Percentiles rank a stretch among this genome's conserved stretches.
phyloP scores from a whole-genome alignment of 2,113 vertebrate genomes.

The Melanocharis versteri region DNA sequence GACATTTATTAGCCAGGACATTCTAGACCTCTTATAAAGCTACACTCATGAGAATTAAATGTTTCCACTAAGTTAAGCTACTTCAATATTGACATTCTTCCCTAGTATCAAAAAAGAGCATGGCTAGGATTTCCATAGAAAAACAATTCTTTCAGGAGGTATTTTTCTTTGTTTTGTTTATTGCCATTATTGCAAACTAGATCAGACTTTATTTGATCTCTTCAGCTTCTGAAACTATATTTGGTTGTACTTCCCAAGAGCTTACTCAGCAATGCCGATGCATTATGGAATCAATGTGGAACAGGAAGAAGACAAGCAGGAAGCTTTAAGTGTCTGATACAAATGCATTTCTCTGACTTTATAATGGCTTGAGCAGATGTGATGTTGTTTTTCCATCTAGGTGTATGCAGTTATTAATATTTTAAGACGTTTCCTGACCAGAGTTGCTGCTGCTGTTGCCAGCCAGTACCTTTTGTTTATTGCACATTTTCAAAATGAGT shows the following conservation, averaged over 20 bases:
- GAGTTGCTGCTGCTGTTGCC: not conserved
- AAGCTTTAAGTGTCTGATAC: not conserved
- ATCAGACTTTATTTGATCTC: not conserved
- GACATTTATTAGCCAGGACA: not conserved
- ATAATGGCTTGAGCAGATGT: conserved; percentile 4
- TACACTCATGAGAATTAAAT: not conserved
- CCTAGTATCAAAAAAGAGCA: not conserved
- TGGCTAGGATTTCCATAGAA: not conserved
- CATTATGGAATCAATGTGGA: not conserved
- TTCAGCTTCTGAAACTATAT: not conserved
- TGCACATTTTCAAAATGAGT: not conserved
- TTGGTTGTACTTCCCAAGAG: not conserved
- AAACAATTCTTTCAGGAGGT: not conserved
- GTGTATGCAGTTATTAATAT: not conserved
- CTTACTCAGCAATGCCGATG: not conserved
- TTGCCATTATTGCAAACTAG: not conserved
- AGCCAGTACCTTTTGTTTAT: not conserved
- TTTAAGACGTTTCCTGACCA: not conserved
- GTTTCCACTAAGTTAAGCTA: conserved; percentile 9
- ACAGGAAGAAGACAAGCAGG: not conserved
- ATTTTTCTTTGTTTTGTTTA: not conserved
- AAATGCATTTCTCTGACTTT: not conserved
- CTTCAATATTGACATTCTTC: not conserved
- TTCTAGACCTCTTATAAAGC: not conserved
- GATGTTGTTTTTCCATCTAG: not conserved